Conservation (phyloP, 2,797 vertebrate species). For the Sphenodon punctatus region DNA sequence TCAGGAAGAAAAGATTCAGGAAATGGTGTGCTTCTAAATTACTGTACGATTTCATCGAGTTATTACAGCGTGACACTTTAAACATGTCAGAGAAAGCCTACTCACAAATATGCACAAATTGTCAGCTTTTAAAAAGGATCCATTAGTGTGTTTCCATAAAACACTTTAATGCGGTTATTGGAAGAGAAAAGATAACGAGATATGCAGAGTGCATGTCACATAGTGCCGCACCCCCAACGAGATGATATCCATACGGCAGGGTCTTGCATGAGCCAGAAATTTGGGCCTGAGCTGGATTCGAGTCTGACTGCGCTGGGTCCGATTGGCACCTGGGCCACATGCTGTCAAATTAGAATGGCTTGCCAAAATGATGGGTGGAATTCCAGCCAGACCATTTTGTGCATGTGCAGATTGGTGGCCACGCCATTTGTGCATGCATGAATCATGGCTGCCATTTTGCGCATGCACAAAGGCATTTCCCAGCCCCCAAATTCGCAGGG, state of each 20-base stretch:
- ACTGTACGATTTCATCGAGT: background rate
- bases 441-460: no score
- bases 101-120: background rate
- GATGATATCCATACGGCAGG: background rate
- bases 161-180: background rate
- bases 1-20: background rate
- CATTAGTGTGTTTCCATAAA: background rate
- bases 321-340: no score
- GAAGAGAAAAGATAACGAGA: background rate
- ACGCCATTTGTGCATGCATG: no score
- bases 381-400: no score
- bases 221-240: background rate
- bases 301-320: no score
- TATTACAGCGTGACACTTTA: background rate
- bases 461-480: no score
- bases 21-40: constrained; percentile 10
- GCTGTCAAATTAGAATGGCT: no score
- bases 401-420: no score
- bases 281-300: no score
- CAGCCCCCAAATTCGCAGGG: no score
- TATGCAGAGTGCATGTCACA: background rate
- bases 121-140: constrained; percentile 8
- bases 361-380: no score
- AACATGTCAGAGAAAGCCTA: background rate
- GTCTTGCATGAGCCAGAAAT: no score